Percentiles rank a stretch among this genome's conserved stretches.
Evolutionary conservation across 2,113 vertebrate genomes (phyloP).

Genomic region (Microtus richardsoni): DNA sequence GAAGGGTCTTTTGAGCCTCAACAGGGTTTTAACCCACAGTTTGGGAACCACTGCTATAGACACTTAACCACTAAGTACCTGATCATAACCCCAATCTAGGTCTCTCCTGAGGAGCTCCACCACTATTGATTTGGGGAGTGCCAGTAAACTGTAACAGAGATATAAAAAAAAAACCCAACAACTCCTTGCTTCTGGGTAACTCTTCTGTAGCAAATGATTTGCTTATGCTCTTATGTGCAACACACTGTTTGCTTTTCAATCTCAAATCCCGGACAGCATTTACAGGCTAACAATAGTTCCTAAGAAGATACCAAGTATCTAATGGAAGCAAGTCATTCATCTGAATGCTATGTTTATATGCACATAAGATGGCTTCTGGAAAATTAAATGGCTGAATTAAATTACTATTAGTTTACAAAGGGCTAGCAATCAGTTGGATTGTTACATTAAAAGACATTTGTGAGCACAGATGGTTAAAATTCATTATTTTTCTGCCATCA

Average conservation of each 20-base stretch:
- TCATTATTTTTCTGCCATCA: neutral
- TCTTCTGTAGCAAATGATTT: neutral
- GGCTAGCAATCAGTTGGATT: neutral
- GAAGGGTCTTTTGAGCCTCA: neutral
- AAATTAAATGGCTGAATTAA: constrained; percentile 53
- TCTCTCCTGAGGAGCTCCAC: neutral
- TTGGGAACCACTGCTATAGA: neutral
- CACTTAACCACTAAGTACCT: neutral
- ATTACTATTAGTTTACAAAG: constrained; percentile 42
- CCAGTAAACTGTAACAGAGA: neutral
- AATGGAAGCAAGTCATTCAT: constrained; percentile 4
- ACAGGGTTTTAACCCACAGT: neutral
- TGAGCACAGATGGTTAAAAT: neutral
- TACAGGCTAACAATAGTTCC: neutral
- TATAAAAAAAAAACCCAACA: neutral
- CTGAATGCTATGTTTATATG: neutral
- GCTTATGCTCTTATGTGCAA: neutral
- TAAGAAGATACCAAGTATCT: constrained; percentile 16
- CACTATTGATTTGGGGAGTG: neutral
- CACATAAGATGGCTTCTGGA: neutral
- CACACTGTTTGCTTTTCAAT: constrained; percentile 5
- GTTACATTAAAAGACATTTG: constrained; percentile 16
- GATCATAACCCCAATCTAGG: neutral
- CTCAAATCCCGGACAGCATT: neutral
- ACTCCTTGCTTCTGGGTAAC: neutral